Percentiles rank a stretch among this genome's conserved stretches.
phyloP scores from a whole-genome alignment of 2,888 invertebrate genomes.

The Helicoverpa assulta region DNA sequence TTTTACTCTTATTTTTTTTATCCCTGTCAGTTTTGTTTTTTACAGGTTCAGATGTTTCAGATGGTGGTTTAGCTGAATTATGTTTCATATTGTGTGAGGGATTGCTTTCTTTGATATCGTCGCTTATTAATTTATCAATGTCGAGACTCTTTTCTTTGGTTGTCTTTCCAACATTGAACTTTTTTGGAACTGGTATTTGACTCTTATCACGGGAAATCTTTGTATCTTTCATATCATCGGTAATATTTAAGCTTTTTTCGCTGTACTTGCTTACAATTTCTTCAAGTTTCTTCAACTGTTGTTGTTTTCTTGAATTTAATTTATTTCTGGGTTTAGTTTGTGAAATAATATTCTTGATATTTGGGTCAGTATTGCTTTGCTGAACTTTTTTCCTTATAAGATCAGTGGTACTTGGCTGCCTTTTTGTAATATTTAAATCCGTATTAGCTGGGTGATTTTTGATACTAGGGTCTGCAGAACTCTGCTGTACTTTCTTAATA shows the following conservation, averaged over 20 bases:
- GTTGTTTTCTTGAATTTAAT: conserved; percentile 76
- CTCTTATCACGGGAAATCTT: conserved; percentile 70
- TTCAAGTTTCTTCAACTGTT: conserved; percentile 84
- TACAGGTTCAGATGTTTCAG: conserved; percentile 45
- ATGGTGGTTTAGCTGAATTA: conserved; percentile 34
- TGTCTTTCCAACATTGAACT: conserved; percentile 54
- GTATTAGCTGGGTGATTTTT: conserved; percentile 21
- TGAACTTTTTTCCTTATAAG: conserved; percentile 22
- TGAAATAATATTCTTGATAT: conserved; percentile 68
- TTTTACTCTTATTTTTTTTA: conserved; percentile 52
- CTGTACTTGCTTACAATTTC: conserved; percentile 80
- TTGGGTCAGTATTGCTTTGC: conserved; percentile 68
- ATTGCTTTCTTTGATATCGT: conserved; percentile 44
- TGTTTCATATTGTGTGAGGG: conserved; percentile 35
- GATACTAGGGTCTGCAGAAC: conserved; percentile 11
- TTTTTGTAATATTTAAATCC: conserved; percentile 23
- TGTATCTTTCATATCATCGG: conserved; percentile 58
- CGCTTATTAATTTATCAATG: conserved; percentile 44
- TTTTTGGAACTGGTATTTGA: conserved; percentile 78
- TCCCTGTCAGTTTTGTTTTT: conserved; percentile 50
- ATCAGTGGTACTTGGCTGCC: conserved; percentile 50
- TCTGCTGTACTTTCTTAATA: conserved; percentile 16
- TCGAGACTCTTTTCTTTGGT: conserved; percentile 46
- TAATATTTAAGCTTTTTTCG: conserved; percentile 70
- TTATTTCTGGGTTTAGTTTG: conserved; percentile 72